phyloP scores from a whole-genome alignment of 2,113 vertebrate genomes.

The Mobula birostris region DNA sequence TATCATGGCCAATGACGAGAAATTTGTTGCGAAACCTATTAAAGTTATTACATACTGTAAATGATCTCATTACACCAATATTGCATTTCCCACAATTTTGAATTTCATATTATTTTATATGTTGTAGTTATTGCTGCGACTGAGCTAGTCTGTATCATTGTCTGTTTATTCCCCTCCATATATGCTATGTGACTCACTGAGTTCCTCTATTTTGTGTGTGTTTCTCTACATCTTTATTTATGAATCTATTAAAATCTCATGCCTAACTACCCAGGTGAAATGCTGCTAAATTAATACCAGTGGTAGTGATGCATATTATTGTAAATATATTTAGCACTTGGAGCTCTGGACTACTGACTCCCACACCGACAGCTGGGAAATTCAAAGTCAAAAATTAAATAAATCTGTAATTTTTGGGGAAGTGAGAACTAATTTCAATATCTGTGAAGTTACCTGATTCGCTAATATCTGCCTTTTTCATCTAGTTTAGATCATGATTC shows the following conservation, averaged over 20 bases:
- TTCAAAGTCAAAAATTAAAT: too few species aligned
- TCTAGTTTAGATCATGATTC: too few species aligned
- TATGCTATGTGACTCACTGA: too few species aligned
- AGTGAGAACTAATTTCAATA: too few species aligned
- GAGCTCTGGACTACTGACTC: too few species aligned
- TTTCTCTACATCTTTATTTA: neutral
- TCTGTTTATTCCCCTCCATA: too few species aligned
- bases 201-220: too few species aligned
- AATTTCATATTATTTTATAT: neutral
- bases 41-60: neutral
- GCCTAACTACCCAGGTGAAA: neutral
- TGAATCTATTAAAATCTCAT: neutral
- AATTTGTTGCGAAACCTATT: neutral
- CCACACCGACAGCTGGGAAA: too few species aligned
- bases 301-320: neutral
- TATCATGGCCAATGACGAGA: neutral
- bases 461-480: too few species aligned
- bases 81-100: neutral
- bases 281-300: neutral
- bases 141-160: neutral
- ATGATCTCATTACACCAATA: neutral
- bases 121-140: neutral
- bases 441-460: too few species aligned
- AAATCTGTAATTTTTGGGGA: too few species aligned
- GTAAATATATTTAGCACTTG: neutral